A percentile compares a stretch with the other conserved stretches of the same genome.
Evolutionary conservation across 2,113 vertebrate species (phyloP).

Genomic region (Gavialis gangeticus): DNA sequence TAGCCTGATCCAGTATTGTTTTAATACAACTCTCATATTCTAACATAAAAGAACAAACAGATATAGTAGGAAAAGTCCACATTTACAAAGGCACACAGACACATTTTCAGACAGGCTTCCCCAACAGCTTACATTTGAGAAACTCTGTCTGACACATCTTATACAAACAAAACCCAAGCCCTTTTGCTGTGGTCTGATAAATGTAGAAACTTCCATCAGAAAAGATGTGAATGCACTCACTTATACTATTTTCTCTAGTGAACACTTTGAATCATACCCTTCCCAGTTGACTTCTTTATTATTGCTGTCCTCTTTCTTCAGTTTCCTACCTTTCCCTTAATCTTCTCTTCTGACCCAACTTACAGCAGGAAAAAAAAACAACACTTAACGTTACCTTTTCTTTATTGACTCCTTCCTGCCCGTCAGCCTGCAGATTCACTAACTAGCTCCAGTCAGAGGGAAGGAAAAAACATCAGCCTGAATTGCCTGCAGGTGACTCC

Average conservation of each 20-base stretch:
- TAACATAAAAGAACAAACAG: background rate
- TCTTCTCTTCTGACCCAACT: background rate
- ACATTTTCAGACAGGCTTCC: background rate
- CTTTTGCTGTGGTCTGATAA: accelerated
- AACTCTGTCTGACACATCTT: accelerated
- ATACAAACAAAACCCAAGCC: background rate
- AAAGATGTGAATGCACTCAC: background rate
- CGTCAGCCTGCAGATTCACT: background rate
- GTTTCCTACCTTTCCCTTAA: background rate
- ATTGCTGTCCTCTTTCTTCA: background rate
- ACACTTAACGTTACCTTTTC: background rate
- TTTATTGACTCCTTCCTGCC: background rate
- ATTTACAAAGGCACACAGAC: background rate
- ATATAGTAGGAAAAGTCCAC: background rate
- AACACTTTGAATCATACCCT: background rate
- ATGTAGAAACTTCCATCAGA: background rate
- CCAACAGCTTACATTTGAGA: background rate
- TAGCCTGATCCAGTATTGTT: background rate
- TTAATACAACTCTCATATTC: background rate
- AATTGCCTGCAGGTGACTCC: too few relatives aligned
- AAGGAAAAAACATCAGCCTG: background rate
- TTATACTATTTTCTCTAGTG: background rate
- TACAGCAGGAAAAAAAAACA: background rate
- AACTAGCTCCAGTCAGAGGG: background rate
- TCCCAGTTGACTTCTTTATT: background rate